Percentiles rank a stretch among this genome's conserved stretches.
These are phyloP conservation scores for Andrena camellia DNA, from an alignment of 2,888 invertebrate genomes.

Conservation along the genomic window DNA sequence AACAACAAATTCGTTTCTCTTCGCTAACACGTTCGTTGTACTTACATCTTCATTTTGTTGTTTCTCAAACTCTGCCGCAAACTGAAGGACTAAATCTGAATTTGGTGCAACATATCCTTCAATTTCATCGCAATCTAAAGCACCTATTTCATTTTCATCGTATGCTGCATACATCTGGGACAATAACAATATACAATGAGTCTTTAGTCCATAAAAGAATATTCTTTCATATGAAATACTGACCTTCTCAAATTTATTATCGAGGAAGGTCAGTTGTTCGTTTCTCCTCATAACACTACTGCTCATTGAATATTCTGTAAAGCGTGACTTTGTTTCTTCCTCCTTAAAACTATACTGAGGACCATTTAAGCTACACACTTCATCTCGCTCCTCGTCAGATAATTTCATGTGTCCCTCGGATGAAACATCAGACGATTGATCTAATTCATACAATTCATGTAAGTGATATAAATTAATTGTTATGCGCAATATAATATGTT, in stretches of 20 bases:
- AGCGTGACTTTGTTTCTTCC: constrained; percentile 94
- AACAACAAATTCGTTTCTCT: background rate
- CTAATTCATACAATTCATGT: constrained; percentile 85
- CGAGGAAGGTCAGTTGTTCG: constrained; percentile 92
- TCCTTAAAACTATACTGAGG: constrained; percentile 86
- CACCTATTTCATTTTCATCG: constrained; percentile 95
- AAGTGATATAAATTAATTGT: constrained; percentile 22
- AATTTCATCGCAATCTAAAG: constrained; percentile 95
- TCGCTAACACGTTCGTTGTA: background rate
- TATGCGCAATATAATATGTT: background rate
- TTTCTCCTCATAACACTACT: constrained; percentile 95
- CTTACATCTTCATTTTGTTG: constrained; percentile 84
- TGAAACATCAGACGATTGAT: constrained; percentile 83
- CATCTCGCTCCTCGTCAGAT: constrained; percentile 84
- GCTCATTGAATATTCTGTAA: constrained; percentile 97
- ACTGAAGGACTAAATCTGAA: constrained; percentile 90
- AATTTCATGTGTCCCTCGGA: constrained; percentile 73
- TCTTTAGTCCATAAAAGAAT: background rate
- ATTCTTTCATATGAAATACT: constrained; percentile 59
- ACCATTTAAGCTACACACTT: constrained; percentile 85
- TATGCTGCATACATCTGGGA: constrained; percentile 92
- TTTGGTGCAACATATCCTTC: constrained; percentile 91
- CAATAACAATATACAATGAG: constrained; percentile 29
- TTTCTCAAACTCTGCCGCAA: constrained; percentile 91
- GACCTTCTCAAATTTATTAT: constrained; percentile 95